Conservation (phyloP, 2,113 vertebrate species). For the Ellobius talpinus region DNA sequence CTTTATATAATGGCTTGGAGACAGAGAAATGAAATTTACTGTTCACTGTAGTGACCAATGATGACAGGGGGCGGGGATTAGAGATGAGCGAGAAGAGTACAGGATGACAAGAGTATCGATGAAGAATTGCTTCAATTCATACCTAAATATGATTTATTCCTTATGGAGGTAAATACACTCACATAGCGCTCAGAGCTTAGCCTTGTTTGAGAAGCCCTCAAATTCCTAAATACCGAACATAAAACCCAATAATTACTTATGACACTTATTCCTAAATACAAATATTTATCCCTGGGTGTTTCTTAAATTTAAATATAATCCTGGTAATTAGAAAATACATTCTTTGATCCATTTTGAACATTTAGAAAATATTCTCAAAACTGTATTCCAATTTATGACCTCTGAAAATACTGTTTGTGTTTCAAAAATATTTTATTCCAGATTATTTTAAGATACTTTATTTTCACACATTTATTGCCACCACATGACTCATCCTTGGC, state of each 20-base stretch:
- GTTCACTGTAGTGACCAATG: background rate
- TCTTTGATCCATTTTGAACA: background rate
- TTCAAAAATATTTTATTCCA: constrained; percentile 54
- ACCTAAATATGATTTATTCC: constrained; percentile 33
- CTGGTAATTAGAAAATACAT: background rate
- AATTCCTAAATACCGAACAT: constrained; percentile 39
- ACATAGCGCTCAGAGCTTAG: background rate
- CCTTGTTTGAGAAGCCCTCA: background rate
- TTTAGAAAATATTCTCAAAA: background rate
- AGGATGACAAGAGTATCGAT: background rate
- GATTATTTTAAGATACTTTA: constrained; percentile 44
- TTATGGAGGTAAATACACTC: background rate
- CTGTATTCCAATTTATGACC: constrained; percentile 23
- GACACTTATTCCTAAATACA: background rate
- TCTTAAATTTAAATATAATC: constrained; percentile 12
- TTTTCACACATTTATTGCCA: constrained; percentile 55
- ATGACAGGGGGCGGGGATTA: background rate
- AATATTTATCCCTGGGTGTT: constrained; percentile 33
- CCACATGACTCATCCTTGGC: constrained; percentile 46
- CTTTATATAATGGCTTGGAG: background rate
- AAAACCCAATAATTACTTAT: constrained; percentile 15
- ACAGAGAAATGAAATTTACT: constrained; percentile 40
- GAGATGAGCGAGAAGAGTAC: background rate
- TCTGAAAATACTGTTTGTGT: background rate
- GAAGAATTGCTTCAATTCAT: constrained; percentile 22